Percentiles rank a stretch among this genome's conserved stretches.
Conservation (phyloP, 2,888 invertebrate genomes). For the Diarsia brunnea region DNA sequence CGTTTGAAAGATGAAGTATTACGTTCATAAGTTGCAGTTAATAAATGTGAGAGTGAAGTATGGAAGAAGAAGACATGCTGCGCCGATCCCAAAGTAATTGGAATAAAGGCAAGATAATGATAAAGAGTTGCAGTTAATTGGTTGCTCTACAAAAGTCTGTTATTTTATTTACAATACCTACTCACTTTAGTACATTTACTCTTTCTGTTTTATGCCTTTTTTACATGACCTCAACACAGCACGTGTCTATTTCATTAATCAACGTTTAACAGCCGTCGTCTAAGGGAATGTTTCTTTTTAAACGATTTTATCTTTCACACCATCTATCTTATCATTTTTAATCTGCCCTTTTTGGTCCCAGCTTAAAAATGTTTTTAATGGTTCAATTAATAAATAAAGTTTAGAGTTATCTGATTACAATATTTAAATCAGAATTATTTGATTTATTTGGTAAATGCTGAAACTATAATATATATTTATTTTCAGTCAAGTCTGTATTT, state of each 20-base stretch:
- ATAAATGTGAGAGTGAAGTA: too few species aligned
- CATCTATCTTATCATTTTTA: background rate
- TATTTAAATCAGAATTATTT: background rate
- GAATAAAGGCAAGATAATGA: too few species aligned
- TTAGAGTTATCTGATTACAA: background rate
- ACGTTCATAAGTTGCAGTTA: too few species aligned
- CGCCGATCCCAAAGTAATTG: too few species aligned
- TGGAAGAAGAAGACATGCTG: too few species aligned
- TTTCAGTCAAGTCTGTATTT: background rate
- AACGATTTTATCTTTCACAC: conserved; percentile 11
- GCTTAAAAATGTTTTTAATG: background rate
- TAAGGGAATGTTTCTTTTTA: background rate
- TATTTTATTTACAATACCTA: too few species aligned
- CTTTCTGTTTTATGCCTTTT: background rate
- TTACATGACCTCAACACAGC: background rate
- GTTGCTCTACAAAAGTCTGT: too few species aligned
- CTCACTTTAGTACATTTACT: background rate
- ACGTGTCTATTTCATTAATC: background rate
- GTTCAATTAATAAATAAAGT: background rate
- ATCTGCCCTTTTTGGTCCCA: background rate
- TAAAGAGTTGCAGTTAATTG: too few species aligned
- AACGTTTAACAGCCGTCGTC: too few species aligned
- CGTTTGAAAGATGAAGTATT: too few species aligned
- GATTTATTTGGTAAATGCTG: background rate
- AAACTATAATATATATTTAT: background rate